Conservation (phyloP, 2,888 invertebrate genomes). For the Zonitis immaculata region DNA sequence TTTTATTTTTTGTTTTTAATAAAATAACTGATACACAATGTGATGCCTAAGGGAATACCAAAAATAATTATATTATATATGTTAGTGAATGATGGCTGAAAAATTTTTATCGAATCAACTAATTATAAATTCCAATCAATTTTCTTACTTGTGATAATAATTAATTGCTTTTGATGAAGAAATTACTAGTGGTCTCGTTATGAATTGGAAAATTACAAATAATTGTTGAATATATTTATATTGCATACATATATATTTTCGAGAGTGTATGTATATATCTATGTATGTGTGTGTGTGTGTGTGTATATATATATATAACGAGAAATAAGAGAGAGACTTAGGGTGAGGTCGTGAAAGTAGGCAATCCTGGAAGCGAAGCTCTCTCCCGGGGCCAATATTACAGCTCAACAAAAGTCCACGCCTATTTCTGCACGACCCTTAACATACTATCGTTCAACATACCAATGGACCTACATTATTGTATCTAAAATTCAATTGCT, state of each 20-base stretch:
- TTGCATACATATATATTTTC: too few species aligned
- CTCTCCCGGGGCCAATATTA: slow-evolving; percentile 37
- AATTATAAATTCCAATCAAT: neutral
- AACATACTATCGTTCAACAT: slow-evolving; percentile 22
- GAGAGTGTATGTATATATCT: too few species aligned
- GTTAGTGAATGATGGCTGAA: neutral
- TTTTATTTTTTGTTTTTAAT: too few species aligned
- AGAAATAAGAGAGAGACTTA: slow-evolving; percentile 23
- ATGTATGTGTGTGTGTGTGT: too few species aligned
- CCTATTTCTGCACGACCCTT: slow-evolving; percentile 28
- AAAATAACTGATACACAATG: neutral
- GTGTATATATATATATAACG: slow-evolving; percentile 1
- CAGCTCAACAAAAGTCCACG: slow-evolving; percentile 35
- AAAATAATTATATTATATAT: neutral
- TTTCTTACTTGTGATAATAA: neutral
- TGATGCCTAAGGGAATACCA: neutral
- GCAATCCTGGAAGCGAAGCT: slow-evolving; percentile 32
- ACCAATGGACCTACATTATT: slow-evolving; percentile 17
- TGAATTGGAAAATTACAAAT: slow-evolving; percentile 17
- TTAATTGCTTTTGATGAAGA: neutral
- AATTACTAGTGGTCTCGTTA: neutral
- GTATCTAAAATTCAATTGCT: neutral
- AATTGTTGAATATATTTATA: slow-evolving; percentile 13
- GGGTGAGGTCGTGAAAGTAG: slow-evolving; percentile 25
- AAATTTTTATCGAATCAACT: neutral